phyloP scores from a whole-genome alignment of 2,113 vertebrate species.

The Cyphomyrus discorhynchus region DNA sequence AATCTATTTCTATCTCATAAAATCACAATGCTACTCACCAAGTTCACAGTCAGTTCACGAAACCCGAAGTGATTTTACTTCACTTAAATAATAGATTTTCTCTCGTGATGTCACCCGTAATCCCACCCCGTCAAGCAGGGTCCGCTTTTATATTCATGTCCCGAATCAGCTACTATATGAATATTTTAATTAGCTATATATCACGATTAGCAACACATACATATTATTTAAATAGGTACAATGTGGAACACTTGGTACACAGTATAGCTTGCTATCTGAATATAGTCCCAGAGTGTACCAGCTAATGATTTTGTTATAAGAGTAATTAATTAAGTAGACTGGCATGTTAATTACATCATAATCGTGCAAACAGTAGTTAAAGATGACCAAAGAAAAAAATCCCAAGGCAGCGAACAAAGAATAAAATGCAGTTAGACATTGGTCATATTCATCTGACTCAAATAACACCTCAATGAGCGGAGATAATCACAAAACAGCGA shows the following conservation, averaged over 20 bases:
- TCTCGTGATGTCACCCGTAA: background rate
- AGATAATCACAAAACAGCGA: background rate
- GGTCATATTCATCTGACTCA: background rate
- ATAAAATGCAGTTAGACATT: background rate
- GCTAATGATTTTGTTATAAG: background rate
- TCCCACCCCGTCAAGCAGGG: background rate
- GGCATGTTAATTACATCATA: background rate
- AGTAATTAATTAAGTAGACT: background rate
- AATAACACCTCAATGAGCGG: background rate
- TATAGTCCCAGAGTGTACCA: background rate
- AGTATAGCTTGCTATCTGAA: background rate
- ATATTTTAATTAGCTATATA: background rate
- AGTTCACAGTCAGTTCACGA: background rate
- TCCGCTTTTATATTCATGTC: background rate
- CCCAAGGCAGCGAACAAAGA: background rate
- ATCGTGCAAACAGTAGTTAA: background rate
- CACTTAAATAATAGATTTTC: background rate
- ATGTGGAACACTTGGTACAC: background rate
- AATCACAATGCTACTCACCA: constrained; percentile 8
- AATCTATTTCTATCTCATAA: background rate
- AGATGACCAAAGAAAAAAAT: background rate
- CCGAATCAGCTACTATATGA: background rate
- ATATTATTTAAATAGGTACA: background rate
- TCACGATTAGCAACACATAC: background rate
- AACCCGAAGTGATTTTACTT: background rate